Evolutionary conservation across 2,888 invertebrate species (phyloP), one percentile per base, ranked within the genome.

Genomic region (Troilus luridus): DNA sequence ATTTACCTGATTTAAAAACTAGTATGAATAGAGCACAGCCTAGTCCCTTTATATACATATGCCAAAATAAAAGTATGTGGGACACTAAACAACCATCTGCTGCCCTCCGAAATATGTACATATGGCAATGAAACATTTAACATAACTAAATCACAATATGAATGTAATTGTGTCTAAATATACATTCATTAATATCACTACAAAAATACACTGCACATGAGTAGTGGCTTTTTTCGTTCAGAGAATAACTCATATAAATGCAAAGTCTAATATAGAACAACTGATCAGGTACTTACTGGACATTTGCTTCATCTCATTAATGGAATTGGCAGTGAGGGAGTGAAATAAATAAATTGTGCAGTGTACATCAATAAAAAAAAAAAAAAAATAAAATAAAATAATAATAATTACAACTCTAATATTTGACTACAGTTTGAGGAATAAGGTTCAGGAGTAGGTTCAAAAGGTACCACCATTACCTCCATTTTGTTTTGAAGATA

Each of bases 1-100:
- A 90, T 72, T 90, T 90, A 90, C 90, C 90, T 58, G 67, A 58
- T 90, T 90, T 72, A 56, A 90, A 67, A 67, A 72, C 64, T 72
- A 72, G 21, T 67, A 67, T 89, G 59, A 81, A 14, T 24, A 90
- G 90, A 90, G 90, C 90, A 90, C 90, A 90, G 90, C 90, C 90
- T 88, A 90, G 90, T 90, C 90, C 90, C 85, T 90, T 90, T 90
- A 90, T 85, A 88, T 90, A 90, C 85, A 90, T 62, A 90, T 60
- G 88, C 90, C 85, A 81, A 72, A 59, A 60, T 54, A 54, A 88
- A 56, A 81, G 24, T 85, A 54, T 81, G 27, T 41, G 64, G 90
- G 90, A 88, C 90, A 9, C 88, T 90, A 90, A 90, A 85, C 54
- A 77, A 58, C 21, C 41, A 77, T 77, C 24, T 72, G 90, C 90